Evolutionary conservation across 2,888 invertebrate species (phyloP).

Genomic region (Griposia aprilina): DNA sequence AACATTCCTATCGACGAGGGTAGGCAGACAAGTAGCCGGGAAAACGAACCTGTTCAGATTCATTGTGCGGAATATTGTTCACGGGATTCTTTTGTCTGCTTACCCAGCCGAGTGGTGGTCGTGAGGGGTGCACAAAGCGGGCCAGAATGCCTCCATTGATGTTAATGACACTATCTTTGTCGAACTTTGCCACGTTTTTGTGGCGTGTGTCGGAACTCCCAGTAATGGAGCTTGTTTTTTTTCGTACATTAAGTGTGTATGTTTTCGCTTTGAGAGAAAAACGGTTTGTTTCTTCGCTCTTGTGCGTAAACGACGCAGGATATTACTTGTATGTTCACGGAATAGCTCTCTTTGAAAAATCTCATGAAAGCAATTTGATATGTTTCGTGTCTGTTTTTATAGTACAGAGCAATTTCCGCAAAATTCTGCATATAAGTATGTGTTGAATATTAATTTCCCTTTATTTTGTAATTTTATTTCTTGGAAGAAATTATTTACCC

Average conservation of each 20-base stretch:
- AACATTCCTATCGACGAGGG: slow-evolving; percentile 32
- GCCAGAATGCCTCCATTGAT: slow-evolving; percentile 69
- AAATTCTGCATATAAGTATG: not conserved
- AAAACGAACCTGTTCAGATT: slow-evolving; percentile 49
- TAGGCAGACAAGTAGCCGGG: slow-evolving; percentile 25
- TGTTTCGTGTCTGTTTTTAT: not conserved
- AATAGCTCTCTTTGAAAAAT: slow-evolving; percentile 19
- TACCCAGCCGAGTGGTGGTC: slow-evolving; percentile 32
- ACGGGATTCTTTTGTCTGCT: slow-evolving; percentile 63
- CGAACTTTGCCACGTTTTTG: slow-evolving; percentile 71
- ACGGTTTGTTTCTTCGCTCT: slow-evolving; percentile 30
- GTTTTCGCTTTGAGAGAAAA: slow-evolving; percentile 40
- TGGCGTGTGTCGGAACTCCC: slow-evolving; percentile 50
- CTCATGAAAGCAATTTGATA: slow-evolving; percentile 5
- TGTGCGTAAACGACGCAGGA: slow-evolving; percentile 36
- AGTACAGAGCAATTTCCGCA: slow-evolving; percentile 8
- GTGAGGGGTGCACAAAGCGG: slow-evolving; percentile 58
- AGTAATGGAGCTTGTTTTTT: slow-evolving; percentile 54
- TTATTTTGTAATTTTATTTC: slow-evolving; percentile 2
- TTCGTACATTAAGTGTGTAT: slow-evolving; percentile 37
- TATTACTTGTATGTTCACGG: slow-evolving; percentile 24
- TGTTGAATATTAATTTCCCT: slow-evolving; percentile 16
- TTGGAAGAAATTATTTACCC: not conserved
- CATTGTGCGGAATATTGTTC: slow-evolving; percentile 62
- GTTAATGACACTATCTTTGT: slow-evolving; percentile 78